A percentile compares a stretch with the other conserved stretches of the same genome.
These are phyloP conservation scores for Plutomurus gul DNA, from an alignment of 1,140 invertebrate genomes.

Conservation along the genomic window DNA sequence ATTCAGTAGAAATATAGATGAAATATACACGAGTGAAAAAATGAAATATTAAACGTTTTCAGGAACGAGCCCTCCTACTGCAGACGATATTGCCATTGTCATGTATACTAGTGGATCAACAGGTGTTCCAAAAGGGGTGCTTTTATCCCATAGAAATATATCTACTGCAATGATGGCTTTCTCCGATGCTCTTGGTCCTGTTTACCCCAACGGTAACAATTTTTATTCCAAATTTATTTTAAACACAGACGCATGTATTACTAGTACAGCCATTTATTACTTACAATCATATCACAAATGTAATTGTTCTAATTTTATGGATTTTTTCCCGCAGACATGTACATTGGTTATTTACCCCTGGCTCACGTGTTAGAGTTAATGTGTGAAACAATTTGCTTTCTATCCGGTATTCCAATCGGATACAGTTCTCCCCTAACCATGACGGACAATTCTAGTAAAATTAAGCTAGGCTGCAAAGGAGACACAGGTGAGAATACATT, in stretches of 20 bases:
- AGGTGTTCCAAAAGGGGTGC: conserved; percentile 84
- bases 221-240: not conserved
- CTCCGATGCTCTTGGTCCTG: conserved; percentile 63
- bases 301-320: too few species aligned
- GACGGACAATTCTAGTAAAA: conserved; percentile 93
- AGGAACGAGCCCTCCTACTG: conserved; percentile 62
- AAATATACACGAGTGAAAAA: not conserved
- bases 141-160: conserved; percentile 87
- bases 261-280: too few species aligned
- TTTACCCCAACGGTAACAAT: conserved; percentile 31
- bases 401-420: conserved; percentile 86
- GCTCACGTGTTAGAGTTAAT: conserved; percentile 92
- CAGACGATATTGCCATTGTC: conserved; percentile 84
- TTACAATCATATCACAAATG: too few species aligned
- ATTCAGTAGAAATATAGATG: not conserved
- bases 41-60: not conserved
- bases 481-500: too few species aligned
- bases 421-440: conserved; percentile 95
- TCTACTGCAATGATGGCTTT: conserved; percentile 86
- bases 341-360: conserved; percentile 93
- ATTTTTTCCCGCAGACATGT: conserved; percentile 68
- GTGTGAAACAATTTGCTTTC: conserved; percentile 63
- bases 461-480: conserved; percentile 83
- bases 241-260: too few species aligned
- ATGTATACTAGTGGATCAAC: conserved; percentile 97